Evolutionary conservation across 2,888 invertebrate genomes (phyloP).

Genomic region (Hyposoter dolosus): DNA sequence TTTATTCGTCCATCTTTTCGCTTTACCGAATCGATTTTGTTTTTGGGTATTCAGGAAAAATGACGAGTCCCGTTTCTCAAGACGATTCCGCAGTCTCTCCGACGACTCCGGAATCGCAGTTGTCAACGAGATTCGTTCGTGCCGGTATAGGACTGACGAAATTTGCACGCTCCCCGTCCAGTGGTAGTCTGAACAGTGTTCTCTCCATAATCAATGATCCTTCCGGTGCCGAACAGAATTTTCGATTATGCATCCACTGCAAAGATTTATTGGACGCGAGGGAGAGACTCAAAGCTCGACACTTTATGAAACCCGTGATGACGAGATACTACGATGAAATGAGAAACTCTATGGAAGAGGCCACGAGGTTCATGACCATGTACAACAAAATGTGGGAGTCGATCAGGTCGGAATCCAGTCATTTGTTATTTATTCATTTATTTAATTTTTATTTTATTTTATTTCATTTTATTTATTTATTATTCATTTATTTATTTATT

Average conservation of each 20-base stretch:
- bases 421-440: slow-evolving; percentile 50
- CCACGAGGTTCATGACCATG: slow-evolving; percentile 86
- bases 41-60: slow-evolving; percentile 84
- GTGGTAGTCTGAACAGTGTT: slow-evolving; percentile 85
- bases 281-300: slow-evolving; percentile 92
- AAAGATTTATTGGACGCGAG: slow-evolving; percentile 92
- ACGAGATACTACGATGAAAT: slow-evolving; percentile 94
- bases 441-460: background rate
- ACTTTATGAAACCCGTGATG: slow-evolving; percentile 92
- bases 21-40: background rate
- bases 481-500: too few relatives aligned
- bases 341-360: slow-evolving; percentile 91
- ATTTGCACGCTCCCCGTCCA: slow-evolving; percentile 84
- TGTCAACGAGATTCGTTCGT: slow-evolving; percentile 78
- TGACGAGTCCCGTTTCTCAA: slow-evolving; percentile 86
- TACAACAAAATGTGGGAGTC: slow-evolving; percentile 88
- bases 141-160: slow-evolving; percentile 81
- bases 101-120: slow-evolving; percentile 75
- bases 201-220: slow-evolving; percentile 81
- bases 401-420: slow-evolving; percentile 84
- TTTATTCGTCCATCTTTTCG: too few relatives aligned
- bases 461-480: too few relatives aligned
- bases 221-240: slow-evolving; percentile 86
- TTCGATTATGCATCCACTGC: slow-evolving; percentile 92
- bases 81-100: slow-evolving; percentile 81